Conservation (phyloP, 2,888 invertebrate species). For the Rhamnusium bicolor region DNA sequence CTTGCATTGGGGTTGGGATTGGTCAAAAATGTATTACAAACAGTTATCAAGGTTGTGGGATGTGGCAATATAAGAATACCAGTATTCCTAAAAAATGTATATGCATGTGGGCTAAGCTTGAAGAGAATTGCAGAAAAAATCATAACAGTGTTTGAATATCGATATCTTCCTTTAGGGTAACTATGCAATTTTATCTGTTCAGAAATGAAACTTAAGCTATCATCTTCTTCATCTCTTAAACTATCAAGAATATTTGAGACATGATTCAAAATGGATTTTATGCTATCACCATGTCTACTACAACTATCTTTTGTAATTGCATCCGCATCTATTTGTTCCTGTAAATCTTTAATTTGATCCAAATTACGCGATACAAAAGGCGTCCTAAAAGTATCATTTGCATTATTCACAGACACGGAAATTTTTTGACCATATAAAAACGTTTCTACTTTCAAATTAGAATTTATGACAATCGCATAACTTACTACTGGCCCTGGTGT, state of each 20-base stretch:
- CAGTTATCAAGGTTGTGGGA: too few species aligned
- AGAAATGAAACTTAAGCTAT: not conserved
- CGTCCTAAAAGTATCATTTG: not conserved
- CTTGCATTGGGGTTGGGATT: constrained; percentile 14
- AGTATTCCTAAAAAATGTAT: too few species aligned
- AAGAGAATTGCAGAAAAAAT: constrained; percentile 25
- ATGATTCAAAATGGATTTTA: not conserved
- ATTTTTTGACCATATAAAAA: constrained; percentile 13
- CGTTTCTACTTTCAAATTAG: constrained; percentile 1
- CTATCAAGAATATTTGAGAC: constrained; percentile 1
- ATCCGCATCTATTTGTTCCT: not conserved
- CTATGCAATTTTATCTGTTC: not conserved
- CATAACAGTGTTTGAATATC: constrained; percentile 15
- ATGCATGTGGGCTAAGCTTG: constrained; percentile 14
- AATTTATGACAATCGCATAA: constrained; percentile 2
- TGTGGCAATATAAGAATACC: too few species aligned
- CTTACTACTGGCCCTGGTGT: not conserved
- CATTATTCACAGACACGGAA: not conserved
- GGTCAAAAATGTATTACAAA: constrained; percentile 6
- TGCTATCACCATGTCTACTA: not conserved
- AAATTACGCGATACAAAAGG: not conserved
- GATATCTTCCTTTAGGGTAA: constrained; percentile 15
- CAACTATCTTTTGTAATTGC: not conserved
- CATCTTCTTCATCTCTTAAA: not conserved
- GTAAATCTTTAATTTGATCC: not conserved